These are phyloP conservation scores for Aethina tumida DNA, from an alignment of 1,140 invertebrate genomes.

Conservation along the genomic window DNA sequence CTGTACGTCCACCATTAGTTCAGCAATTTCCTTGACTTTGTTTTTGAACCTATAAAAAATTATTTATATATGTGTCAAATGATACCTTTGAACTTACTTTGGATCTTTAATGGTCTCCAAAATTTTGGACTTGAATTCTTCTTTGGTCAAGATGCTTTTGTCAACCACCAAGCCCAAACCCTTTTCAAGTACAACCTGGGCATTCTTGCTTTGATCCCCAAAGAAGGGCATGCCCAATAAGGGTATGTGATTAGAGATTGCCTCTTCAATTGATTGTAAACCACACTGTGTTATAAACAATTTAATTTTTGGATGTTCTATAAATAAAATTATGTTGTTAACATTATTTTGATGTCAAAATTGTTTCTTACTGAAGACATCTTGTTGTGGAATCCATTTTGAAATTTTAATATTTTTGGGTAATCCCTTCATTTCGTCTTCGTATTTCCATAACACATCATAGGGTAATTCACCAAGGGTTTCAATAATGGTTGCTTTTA, in stretches of 20 bases:
- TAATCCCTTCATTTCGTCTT: slow-evolving; percentile 34
- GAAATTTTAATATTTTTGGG: slow-evolving; percentile 43
- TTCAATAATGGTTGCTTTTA: slow-evolving; percentile 38
- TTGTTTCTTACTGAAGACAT: slow-evolving; percentile 13
- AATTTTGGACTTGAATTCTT: neutral
- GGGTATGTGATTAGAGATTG: slow-evolving; percentile 8
- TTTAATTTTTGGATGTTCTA: slow-evolving; percentile 12
- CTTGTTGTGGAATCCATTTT: slow-evolving; percentile 49
- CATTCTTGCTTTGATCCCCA: slow-evolving; percentile 5
- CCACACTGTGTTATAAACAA: slow-evolving; percentile 12
- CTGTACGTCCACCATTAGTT: slow-evolving; percentile 33
- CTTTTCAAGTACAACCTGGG: neutral
- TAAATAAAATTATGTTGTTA: slow-evolving; percentile 8
- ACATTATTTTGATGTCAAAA: slow-evolving; percentile 40
- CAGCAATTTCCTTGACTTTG: slow-evolving; percentile 27
- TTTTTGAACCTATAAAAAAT: slow-evolving; percentile 28
- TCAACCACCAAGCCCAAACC: neutral
- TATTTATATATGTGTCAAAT: too few relatives aligned
- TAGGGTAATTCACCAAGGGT: slow-evolving; percentile 41
- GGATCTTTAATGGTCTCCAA: too few relatives aligned
- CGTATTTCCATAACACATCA: slow-evolving; percentile 46
- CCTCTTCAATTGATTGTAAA: slow-evolving; percentile 10
- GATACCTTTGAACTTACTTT: too few relatives aligned
- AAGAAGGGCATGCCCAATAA: slow-evolving; percentile 5
- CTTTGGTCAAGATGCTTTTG: neutral